Base-by-base conservation (phyloP, 2,888 invertebrate genomes). In the Dryadula phaetusa region DNA sequence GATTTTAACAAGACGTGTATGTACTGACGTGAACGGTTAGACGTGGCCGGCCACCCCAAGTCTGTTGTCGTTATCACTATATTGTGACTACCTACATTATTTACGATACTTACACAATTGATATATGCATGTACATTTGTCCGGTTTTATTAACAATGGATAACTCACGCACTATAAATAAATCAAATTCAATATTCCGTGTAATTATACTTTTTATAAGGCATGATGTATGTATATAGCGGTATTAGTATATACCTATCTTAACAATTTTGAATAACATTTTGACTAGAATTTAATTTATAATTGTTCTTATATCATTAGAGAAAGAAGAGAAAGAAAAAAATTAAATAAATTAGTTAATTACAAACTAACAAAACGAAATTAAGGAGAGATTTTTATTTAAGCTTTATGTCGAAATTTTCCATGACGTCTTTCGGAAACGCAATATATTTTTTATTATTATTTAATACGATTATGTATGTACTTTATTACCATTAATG, bases 51-150 rank as follows among this genome's bases (percentile, higher is more conserved):
- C 70, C 72, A 79, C 82, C 82, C 86, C 76, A 82, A 82, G 84
- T 83, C 82, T 74, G 76, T 81, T 79, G 77, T 78, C 79, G 76
- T 77, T 77, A 78, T 81, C 79, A 82, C 81, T 82, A 81, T 83
- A 77, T 70, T 77, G 77, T 60, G 58, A 34, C 67, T 79, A 87
- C 83, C 85, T 81, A 82, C 85, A 84, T 82, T 79, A 79, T 82
- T 80, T 81, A 78, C 77, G 80, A 83, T 83, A 84, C 83, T 84
- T 82, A 85, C 85, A 84, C 83, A 85, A 83, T 82, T 81, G 79
- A 81, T 79, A 79, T 79, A 74, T 70, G 74, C 76, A 75, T 76
- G 80, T 75, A 80, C 77, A 77, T 66, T 70, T 76, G 74, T 72
- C 74, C 73, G 74, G n/a, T 46, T 46, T 61, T n/a, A n/a, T 40